Percentiles rank a stretch among this genome's conserved stretches.
phyloP scores from a whole-genome alignment of 1,140 invertebrate genomes.

The Dreissena polymorpha region DNA sequence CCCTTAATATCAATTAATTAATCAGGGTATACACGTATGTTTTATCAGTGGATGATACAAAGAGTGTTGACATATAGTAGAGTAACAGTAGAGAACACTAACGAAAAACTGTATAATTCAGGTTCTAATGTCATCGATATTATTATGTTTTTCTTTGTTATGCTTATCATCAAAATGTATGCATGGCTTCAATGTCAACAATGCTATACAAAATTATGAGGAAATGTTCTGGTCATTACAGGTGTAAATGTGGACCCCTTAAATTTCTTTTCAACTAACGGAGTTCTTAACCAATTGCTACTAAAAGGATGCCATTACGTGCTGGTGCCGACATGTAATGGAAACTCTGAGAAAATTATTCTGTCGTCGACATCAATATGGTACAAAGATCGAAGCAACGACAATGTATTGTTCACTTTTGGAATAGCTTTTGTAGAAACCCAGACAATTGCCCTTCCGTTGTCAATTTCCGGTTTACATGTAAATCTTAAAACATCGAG shows the following conservation, averaged over 20 bases:
- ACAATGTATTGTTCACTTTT: constrained; percentile 8
- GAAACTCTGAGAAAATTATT: neutral
- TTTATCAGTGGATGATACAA: neutral
- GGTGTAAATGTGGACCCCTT: neutral
- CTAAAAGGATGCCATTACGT: constrained; percentile 15
- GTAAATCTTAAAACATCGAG: neutral
- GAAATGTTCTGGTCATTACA: neutral
- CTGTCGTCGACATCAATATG: constrained; percentile 44
- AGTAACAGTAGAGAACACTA: too few species aligned
- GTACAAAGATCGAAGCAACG: neutral
- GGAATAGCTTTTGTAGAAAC: constrained; percentile 42
- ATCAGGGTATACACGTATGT: neutral
- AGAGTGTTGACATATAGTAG: neutral
- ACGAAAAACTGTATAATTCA: neutral
- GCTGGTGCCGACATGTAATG: constrained; percentile 24
- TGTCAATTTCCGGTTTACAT: constrained; percentile 31
- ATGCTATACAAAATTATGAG: neutral
- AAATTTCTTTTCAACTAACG: constrained; percentile 9
- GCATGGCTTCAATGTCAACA: neutral
- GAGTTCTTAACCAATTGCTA: neutral
- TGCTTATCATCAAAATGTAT: neutral
- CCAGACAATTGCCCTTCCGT: constrained; percentile 22
- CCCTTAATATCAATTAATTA: neutral
- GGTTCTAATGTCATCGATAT: neutral
- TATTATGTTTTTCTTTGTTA: neutral